These are phyloP conservation scores for Rhagoletis zephyria DNA, from an alignment of 1,140 invertebrate species.

Conservation along the genomic window DNA sequence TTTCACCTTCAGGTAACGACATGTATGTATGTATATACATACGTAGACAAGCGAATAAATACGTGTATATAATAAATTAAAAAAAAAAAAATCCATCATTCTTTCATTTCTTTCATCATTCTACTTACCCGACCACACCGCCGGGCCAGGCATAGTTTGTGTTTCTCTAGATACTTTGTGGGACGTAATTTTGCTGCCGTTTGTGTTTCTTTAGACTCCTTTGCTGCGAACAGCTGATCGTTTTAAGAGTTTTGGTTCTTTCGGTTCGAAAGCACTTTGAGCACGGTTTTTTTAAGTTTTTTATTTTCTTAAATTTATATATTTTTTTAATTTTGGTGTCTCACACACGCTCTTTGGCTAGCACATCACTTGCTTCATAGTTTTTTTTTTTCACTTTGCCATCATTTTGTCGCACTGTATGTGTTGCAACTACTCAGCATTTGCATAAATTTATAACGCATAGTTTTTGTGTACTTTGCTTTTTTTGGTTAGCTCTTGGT, in stretches of 20 bases:
- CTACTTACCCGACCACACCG: slow-evolving; percentile 73
- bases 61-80: too few relatives aligned
- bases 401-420: not conserved
- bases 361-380: not conserved
- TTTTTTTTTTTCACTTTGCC: not conserved
- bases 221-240: slow-evolving; percentile 54
- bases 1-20: too few relatives aligned
- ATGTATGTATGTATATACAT: too few relatives aligned
- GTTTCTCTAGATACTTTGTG: slow-evolving; percentile 60
- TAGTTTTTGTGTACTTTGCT: not conserved
- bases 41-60: too few relatives aligned
- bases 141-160: slow-evolving; percentile 71
- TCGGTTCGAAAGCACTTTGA: not conserved
- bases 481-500: not conserved
- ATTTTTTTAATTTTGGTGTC: too few relatives aligned
- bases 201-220: slow-evolving; percentile 59
- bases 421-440: not conserved
- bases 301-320: not conserved
- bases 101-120: not conserved
- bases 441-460: not conserved
- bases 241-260: not conserved
- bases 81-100: too few relatives aligned
- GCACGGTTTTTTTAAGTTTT: not conserved
- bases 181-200: slow-evolving; percentile 58
- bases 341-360: not conserved